Percentiles rank a stretch among this genome's conserved stretches.
Evolutionary conservation across 2,888 invertebrate species (phyloP).

Genomic region (Argynnis bischoffii): DNA sequence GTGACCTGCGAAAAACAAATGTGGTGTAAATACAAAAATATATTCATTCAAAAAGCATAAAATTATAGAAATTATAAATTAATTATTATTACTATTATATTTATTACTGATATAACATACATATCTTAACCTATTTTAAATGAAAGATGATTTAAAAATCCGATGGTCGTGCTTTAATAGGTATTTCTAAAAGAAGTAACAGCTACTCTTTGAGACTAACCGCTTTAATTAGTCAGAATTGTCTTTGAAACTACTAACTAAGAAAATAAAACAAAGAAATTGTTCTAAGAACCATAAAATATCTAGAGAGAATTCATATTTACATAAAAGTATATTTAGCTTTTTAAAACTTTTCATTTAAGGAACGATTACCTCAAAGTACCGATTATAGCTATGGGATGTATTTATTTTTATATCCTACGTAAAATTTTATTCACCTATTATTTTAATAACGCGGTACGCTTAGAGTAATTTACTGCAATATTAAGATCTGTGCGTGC

Average conservation of each 20-base stretch:
- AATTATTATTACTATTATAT: background rate
- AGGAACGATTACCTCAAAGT: background rate
- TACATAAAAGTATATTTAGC: no score
- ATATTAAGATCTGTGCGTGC: constrained; percentile 19
- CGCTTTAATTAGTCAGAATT: no score
- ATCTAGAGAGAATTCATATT: no score
- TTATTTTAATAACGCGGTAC: constrained; percentile 9
- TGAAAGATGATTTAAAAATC: no score
- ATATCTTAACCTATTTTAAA: no score
- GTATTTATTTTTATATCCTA: background rate
- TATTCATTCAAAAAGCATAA: background rate
- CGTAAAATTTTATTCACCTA: constrained; percentile 8
- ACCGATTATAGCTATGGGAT: background rate
- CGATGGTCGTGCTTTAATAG: no score
- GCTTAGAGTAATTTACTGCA: constrained; percentile 21
- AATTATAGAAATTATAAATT: background rate
- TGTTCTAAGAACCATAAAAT: no score
- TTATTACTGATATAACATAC: no score
- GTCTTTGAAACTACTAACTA: no score
- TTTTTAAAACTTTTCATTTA: background rate
- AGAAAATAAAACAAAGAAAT: no score
- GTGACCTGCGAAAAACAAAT: constrained; percentile 64
- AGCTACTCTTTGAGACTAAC: no score
- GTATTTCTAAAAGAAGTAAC: no score
- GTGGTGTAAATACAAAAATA: constrained; percentile 18